Base-by-base conservation (phyloP, 1,140 invertebrate genomes). In the Papilio polytes region DNA sequence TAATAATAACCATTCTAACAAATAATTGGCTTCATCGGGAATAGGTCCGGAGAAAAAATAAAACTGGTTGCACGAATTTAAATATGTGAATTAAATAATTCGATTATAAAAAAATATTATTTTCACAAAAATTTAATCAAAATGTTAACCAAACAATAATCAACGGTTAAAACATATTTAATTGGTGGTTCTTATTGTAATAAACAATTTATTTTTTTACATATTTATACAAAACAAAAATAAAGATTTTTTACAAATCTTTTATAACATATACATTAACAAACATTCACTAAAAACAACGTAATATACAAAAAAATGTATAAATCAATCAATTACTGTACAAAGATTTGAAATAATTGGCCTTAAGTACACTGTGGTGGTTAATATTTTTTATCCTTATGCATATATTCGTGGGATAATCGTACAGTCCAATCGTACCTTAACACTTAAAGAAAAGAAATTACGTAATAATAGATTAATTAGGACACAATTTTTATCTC, bases 401-500 rank as follows among this genome's bases (percentile, higher is more conserved):
- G 36, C 18, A 44, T 51, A 26, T 74, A 18, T 76, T 78, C 36
- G 9, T 59, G 53, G 20, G 10, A 31, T 31, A 31, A 18, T 26
- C 26, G 18, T 22, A 78, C 76, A 78, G 56, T 78, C 31, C 56
- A 63, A 13, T 36, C 6, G 63, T 46, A 26, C 36, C 77, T 20
- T 66, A 46, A 26, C n/a, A 66, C 3, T 46, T 78, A 41, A 78
- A 63, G 31, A 78, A 51, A 53, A 78, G 12, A 8, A 59, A 1
- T 66, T 78, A 78, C 76, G 53, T 78, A 78, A 36, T 78, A 10
- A 85, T 80, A 80, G 80, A 73, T 80, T 74, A 70, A 74, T 80
- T 73, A 77, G 80, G 83, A 87, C 82, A 86, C 80, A 81, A 84
- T 82, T 83, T 41, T 86, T 78, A 86, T 82, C 84, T 87, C 82